Evolutionary conservation across 2,888 invertebrate species (phyloP).

Genomic region (Cancer borealis): DNA sequence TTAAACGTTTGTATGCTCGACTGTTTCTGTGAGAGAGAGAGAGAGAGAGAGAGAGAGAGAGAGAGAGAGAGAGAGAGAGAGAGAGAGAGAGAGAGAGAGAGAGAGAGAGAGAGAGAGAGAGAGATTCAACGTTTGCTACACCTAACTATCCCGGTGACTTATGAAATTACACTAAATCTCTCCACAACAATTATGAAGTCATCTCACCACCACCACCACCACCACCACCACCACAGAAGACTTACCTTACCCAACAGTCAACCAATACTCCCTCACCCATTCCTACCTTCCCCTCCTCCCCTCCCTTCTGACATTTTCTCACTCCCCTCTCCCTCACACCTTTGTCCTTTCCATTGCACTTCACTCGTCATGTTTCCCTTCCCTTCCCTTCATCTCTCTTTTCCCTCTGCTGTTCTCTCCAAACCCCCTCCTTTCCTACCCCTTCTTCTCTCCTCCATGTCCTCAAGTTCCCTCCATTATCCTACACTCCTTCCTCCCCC

Average conservation of each 20-base stretch:
- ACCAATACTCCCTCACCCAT: background rate
- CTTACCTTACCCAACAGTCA: background rate
- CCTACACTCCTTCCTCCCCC: background rate
- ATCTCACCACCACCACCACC: background rate
- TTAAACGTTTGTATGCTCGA: background rate
- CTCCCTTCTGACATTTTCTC: background rate
- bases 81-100: background rate
- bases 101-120: background rate
- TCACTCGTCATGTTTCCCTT: background rate
- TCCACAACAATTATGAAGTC: background rate
- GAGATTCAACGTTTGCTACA: background rate
- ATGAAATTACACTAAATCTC: background rate
- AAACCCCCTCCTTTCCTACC: background rate
- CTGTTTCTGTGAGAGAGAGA: background rate
- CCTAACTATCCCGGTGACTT: background rate
- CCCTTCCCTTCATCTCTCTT: background rate
- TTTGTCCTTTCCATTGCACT: background rate
- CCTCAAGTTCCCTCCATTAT: background rate
- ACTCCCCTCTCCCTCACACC: background rate
- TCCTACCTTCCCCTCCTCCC: background rate
- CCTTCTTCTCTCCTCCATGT: background rate
- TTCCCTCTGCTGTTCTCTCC: background rate
- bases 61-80: background rate
- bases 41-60: background rate
- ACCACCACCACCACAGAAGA: background rate